Percentiles rank a stretch among this genome's conserved stretches.
phyloP scores from a whole-genome alignment of 2,113 vertebrate species.

The Dascyllus trimaculatus region DNA sequence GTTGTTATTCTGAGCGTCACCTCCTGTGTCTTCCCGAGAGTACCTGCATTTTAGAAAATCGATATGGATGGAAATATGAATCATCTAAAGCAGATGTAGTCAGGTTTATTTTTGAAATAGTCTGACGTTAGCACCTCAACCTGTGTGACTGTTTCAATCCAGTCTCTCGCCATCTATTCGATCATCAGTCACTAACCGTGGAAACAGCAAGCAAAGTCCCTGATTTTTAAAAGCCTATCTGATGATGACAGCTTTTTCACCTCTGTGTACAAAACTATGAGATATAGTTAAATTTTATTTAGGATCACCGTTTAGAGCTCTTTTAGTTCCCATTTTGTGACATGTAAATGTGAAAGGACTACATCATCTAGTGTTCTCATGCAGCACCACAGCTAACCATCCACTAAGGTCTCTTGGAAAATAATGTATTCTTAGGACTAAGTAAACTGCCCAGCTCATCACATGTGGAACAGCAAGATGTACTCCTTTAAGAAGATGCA shows the following conservation, averaged over 20 bases:
- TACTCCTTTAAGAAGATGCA: constrained; percentile 11
- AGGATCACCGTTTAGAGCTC: background rate
- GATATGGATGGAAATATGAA: background rate
- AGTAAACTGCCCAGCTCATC: background rate
- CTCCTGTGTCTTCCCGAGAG: background rate
- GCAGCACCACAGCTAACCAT: background rate
- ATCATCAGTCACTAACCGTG: background rate
- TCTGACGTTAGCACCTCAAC: constrained; percentile 2
- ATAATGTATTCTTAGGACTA: constrained; percentile 3
- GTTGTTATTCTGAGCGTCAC: background rate
- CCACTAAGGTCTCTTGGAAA: no score
- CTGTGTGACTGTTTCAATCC: background rate
- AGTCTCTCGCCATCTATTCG: constrained; percentile 12
- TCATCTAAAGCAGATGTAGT: background rate
- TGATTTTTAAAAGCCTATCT: background rate
- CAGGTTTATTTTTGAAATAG: constrained; percentile 9
- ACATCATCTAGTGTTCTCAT: no score
- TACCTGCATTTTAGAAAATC: background rate
- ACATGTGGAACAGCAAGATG: background rate
- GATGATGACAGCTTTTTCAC: background rate
- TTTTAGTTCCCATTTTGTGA: background rate
- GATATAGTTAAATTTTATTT: background rate
- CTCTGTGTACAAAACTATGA: background rate
- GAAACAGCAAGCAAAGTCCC: background rate
- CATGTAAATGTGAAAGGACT: no score